Evolutionary conservation across 2,113 vertebrate species (phyloP).

Genomic region (Bos indicus): DNA sequence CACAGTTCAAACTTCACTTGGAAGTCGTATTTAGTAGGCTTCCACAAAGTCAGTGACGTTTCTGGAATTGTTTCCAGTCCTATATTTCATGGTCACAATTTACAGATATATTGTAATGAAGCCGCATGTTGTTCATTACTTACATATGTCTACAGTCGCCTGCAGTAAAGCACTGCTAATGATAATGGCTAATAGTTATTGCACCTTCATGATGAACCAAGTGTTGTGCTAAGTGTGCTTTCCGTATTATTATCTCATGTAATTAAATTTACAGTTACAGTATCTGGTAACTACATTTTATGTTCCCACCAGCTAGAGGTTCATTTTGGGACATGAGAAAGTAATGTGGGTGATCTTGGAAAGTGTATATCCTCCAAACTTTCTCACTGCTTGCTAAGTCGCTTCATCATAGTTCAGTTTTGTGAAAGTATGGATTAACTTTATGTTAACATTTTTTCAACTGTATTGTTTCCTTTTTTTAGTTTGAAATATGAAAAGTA

Average conservation of each 20-base stretch:
- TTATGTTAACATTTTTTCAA: not conserved
- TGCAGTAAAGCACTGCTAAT: not conserved
- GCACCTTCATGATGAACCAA: slow-evolving; percentile 4
- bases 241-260: slow-evolving; percentile 45
- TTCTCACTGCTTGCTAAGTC: not conserved
- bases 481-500: slow-evolving; percentile 26
- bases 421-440: slow-evolving; percentile 21
- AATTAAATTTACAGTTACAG: slow-evolving; percentile 38
- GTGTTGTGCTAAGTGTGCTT: slow-evolving; percentile 14
- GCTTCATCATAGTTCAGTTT: not conserved
- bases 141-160: not conserved
- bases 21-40: slow-evolving; percentile 37
- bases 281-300: slow-evolving; percentile 37
- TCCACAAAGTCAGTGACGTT: slow-evolving; percentile 35
- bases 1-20: slow-evolving; percentile 73
- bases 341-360: not conserved
- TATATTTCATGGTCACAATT: not conserved
- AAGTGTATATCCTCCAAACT: not conserved
- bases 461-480: slow-evolving; percentile 23
- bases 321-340: slow-evolving; percentile 29
- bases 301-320: not conserved
- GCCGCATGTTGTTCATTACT: slow-evolving; percentile 13
- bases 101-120: not conserved
- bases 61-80: slow-evolving; percentile 47
- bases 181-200: not conserved